These are phyloP conservation scores for Disparrhopalites patrizii DNA, from an alignment of 2,888 invertebrate genomes.

Conservation along the genomic window DNA sequence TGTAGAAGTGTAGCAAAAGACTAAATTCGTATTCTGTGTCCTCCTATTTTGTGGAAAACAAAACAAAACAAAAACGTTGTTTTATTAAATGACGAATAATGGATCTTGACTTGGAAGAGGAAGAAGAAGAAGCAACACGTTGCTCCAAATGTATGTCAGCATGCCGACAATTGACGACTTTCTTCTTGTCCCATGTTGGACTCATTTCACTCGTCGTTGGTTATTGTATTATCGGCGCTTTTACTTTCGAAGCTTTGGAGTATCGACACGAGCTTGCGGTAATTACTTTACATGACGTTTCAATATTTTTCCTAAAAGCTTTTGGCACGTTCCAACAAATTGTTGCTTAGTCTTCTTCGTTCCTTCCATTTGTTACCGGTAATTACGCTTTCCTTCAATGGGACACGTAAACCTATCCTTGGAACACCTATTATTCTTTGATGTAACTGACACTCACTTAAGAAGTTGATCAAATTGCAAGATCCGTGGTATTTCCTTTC, in stretches of 20 bases:
- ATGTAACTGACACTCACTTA: too few relatives aligned
- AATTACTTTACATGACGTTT: conserved; percentile 46
- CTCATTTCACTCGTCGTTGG: conserved; percentile 82
- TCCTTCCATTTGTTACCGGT: background rate
- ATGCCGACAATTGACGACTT: conserved; percentile 63
- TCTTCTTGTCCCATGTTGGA: conserved; percentile 82
- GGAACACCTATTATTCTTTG: too few relatives aligned
- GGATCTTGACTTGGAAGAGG: conserved; percentile 30
- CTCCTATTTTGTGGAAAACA: too few relatives aligned
- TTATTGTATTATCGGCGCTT: conserved; percentile 83
- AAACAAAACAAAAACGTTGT: too few relatives aligned
- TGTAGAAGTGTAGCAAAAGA: too few relatives aligned
- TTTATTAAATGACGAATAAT: background rate
- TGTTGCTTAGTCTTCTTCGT: too few relatives aligned
- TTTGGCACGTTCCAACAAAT: background rate
- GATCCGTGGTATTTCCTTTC: too few relatives aligned
- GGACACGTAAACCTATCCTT: too few relatives aligned
- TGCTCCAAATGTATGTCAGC: conserved; percentile 39
- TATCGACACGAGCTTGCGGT: conserved; percentile 70
- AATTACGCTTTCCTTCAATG: background rate
- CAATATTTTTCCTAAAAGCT: background rate
- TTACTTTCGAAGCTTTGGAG: conserved; percentile 75
- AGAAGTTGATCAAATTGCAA: too few relatives aligned
- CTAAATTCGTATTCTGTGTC: too few relatives aligned
- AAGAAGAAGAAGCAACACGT: conserved; percentile 31